Evolutionary conservation across 2,888 invertebrate genomes (phyloP).

Genomic region (Spilosoma lubricipeda): DNA sequence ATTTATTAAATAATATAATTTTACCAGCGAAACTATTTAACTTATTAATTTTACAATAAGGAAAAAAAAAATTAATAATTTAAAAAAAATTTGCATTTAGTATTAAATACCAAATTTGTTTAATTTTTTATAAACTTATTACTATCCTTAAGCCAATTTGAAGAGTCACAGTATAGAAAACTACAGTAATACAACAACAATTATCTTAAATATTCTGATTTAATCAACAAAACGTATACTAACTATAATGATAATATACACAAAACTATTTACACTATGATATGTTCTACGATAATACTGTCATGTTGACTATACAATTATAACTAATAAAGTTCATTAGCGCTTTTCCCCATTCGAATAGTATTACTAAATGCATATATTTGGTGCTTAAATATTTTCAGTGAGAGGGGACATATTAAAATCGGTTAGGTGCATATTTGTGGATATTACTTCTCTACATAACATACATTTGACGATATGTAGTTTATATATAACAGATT

Average conservation of each 20-base stretch:
- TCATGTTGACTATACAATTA: slow-evolving; percentile 42
- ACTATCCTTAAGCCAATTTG: not conserved
- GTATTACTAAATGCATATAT: slow-evolving; percentile 46
- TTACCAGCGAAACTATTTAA: not conserved
- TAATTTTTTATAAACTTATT: not conserved
- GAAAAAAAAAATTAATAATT: too few species aligned
- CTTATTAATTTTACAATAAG: not conserved
- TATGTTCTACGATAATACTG: slow-evolving; percentile 67
- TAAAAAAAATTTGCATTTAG: not conserved
- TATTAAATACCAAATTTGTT: too few species aligned
- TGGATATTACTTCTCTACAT: not conserved
- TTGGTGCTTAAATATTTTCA: slow-evolving; percentile 38
- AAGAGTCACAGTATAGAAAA: slow-evolving; percentile 7
- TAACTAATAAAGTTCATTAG: slow-evolving; percentile 77
- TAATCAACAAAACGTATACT: slow-evolving; percentile 8
- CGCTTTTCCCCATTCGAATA: slow-evolving; percentile 82
- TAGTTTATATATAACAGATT: not conserved
- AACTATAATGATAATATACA: slow-evolving; percentile 12
- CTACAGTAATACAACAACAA: slow-evolving; percentile 22
- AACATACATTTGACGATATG: not conserved
- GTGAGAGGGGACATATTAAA: slow-evolving; percentile 33
- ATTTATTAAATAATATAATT: not conserved
- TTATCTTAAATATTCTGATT: slow-evolving; percentile 13
- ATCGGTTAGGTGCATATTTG: slow-evolving; percentile 1
- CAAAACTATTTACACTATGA: slow-evolving; percentile 50